Percentiles rank a stretch among this genome's conserved stretches.
These are phyloP conservation scores for Caenorhabditis brenneri DNA, from an alignment of 1,140 invertebrate species.

Conservation along the genomic window DNA sequence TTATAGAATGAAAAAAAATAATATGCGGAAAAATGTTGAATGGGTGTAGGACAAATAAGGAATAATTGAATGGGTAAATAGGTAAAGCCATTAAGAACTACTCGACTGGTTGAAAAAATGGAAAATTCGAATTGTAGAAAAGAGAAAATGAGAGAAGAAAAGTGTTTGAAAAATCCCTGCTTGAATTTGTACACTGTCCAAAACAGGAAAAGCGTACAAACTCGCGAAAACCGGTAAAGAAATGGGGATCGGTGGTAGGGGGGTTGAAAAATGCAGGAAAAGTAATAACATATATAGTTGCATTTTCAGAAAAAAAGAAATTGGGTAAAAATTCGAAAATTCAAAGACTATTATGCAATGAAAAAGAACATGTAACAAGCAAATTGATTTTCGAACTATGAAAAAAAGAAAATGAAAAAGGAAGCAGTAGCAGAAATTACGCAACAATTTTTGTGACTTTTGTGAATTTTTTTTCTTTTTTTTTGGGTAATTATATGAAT, in stretches of 20 bases:
- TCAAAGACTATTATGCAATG: not conserved
- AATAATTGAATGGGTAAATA: not conserved
- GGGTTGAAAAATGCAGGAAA: not conserved
- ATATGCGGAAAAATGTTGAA: constrained; percentile 14
- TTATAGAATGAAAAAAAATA: not conserved
- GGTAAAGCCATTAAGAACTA: constrained; percentile 3
- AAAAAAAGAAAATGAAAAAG: not conserved
- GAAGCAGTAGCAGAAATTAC: not conserved
- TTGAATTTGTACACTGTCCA: constrained; percentile 25
- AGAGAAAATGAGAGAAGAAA: not conserved
- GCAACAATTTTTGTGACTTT: constrained; percentile 25
- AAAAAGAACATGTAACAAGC: not conserved
- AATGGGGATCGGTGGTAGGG: constrained; percentile 22
- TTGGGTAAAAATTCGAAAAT: not conserved
- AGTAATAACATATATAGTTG: not conserved
- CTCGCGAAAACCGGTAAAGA: constrained; percentile 33
- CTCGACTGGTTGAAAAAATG: not conserved
- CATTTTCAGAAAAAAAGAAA: not conserved
- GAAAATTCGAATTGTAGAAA: not conserved
- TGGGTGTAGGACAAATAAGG: not conserved
- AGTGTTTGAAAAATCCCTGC: constrained; percentile 32
- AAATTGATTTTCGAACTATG: not conserved
- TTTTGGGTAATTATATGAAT: constrained; percentile 36
- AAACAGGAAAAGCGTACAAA: constrained; percentile 16
- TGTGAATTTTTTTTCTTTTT: constrained; percentile 20